These are phyloP conservation scores for Enteromius radiatus DNA, from an alignment of 2,797 vertebrate genomes.

Conservation along the genomic window DNA sequence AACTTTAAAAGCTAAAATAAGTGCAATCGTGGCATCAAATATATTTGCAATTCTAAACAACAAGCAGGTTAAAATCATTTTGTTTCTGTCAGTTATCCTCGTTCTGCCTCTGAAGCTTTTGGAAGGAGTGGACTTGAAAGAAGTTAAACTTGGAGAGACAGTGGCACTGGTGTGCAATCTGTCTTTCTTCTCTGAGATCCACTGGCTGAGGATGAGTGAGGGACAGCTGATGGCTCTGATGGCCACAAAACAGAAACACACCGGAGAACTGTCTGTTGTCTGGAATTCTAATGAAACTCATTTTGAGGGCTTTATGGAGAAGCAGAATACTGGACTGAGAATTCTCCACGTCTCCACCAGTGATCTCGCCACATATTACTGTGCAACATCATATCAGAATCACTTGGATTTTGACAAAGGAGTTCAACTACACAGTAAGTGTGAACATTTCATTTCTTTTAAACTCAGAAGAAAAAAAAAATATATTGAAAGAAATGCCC, in stretches of 20 bases:
- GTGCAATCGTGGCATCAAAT: neutral
- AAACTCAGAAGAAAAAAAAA: neutral
- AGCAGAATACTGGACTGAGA: constrained; percentile 21
- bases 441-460: neutral
- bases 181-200: constrained; percentile 45
- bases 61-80: neutral
- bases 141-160: constrained; percentile 45
- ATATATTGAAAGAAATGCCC: neutral
- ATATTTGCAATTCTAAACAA: neutral
- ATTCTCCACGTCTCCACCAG: constrained; percentile 30
- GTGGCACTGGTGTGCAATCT: constrained; percentile 36
- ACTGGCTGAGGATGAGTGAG: constrained; percentile 52
- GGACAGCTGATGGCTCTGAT: constrained; percentile 37
- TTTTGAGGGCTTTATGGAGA: constrained; percentile 36
- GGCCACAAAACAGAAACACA: constrained; percentile 31
- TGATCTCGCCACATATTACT: constrained; percentile 50
- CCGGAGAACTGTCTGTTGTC: constrained; percentile 38
- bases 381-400: constrained; percentile 34
- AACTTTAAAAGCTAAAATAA: neutral
- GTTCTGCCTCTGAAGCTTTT: constrained; percentile 2
- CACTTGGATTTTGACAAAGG: constrained; percentile 48
- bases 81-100: constrained; percentile 9
- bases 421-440: constrained; percentile 48
- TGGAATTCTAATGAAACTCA: constrained; percentile 43
- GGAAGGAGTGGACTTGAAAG: constrained; percentile 6